A percentile compares a stretch with the other conserved stretches of the same genome.
Conservation (phyloP, 2,888 invertebrate species). For the Drosophila gaucha region DNA sequence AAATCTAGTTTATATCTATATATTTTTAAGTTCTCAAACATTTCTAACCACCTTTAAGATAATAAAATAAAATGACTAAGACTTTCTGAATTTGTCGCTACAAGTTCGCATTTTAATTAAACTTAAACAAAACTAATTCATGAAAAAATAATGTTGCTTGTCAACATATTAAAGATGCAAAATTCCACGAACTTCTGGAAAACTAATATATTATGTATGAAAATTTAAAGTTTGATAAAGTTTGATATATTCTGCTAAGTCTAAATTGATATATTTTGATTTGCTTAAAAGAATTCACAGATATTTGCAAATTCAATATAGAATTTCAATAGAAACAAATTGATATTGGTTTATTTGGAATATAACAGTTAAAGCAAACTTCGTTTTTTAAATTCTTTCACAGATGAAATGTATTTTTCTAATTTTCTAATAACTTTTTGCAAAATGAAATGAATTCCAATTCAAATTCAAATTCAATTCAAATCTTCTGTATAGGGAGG, state of each 20-base stretch:
- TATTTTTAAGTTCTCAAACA: no score
- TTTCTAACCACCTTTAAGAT: no score
- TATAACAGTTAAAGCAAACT: background rate
- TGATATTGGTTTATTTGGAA: background rate
- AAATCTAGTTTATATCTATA: no score
- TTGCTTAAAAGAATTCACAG: background rate
- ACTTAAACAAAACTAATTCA: background rate
- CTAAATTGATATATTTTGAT: no score
- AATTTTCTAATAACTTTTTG: no score
- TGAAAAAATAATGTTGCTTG: background rate
- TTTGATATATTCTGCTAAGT: no score
- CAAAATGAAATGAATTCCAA: no score
- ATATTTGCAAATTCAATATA: background rate
- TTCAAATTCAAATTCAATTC: background rate
- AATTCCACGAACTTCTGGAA: conserved; percentile 2
- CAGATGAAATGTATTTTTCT: background rate
- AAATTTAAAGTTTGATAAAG: background rate
- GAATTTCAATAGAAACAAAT: background rate
- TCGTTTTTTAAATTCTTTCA: background rate
- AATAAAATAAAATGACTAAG: no score
- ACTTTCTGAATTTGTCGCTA: background rate
- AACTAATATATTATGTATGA: conserved; percentile 2
- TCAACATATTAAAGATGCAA: no score
- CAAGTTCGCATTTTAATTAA: background rate
- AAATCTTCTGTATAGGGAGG: no score